Base-by-base conservation (phyloP, 2,797 vertebrate species). In the Parambassis ranga region DNA sequence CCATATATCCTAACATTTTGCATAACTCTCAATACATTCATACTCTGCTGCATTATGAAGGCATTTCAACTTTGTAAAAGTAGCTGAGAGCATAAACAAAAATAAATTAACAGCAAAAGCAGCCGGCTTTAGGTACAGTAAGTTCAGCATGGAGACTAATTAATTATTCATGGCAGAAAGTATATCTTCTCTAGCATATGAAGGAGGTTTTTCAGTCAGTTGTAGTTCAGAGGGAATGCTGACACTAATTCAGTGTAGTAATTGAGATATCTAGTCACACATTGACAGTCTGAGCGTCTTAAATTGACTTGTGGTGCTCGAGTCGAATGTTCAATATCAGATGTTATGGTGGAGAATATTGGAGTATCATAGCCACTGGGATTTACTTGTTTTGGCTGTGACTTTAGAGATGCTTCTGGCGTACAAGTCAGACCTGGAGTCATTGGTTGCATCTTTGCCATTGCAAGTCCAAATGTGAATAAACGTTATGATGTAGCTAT, bases 141-240 rank as follows among this genome's bases (percentile, higher is more conserved):
- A 61, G 9, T 61, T 73, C 49, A 49, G 16, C 18, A 31, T 27
- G 7, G 7, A 44, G 37, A 14, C 35, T 20, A 42, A 70, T 80
- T 22, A 59, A 76, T 80, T 64, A 71, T 62, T 30, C 69, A 77
- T 65, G 67, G 30, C 22, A 28, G 27, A 48, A 13, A 7, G 20
- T 19, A 39, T 30, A 42, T 56, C 43, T 16, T 51, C 30, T 26
- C 37, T 30, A 62, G 39, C 19, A 38, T 26, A 39, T n/a, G 27
- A 61, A 38, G 59, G 44, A 72, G 46, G 32, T 32, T 55, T 60
- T 68, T 49, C 53, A 64, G 49, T 41, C 26, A 6, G 53, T 44
- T 26, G 13, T 5, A 57, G 39, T 62, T 71, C 38, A 75, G 23
- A 69, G 23, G 35, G 18, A 75, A 50, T 15, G 23, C 14, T 56